Conservation (phyloP, 2,888 invertebrate genomes). For the Napeogenes inachia region DNA sequence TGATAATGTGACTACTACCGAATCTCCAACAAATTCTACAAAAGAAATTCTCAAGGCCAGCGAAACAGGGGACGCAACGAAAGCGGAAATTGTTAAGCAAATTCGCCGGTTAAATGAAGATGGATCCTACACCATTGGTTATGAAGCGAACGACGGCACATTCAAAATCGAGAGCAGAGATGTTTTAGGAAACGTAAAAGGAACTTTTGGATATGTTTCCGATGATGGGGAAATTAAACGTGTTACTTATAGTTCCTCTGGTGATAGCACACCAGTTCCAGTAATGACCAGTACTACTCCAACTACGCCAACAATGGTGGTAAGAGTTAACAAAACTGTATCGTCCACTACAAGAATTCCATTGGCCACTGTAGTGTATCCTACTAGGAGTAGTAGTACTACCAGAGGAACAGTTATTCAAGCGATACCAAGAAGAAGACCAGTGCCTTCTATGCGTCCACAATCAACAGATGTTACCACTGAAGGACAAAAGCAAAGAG, state of each 20-base stretch:
- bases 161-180: constrained; percentile 91
- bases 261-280: constrained; percentile 66
- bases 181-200: constrained; percentile 87
- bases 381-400: constrained; percentile 74
- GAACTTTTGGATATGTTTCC: constrained; percentile 89
- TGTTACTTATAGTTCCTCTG: constrained; percentile 82
- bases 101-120: constrained; percentile 88
- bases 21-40: constrained; percentile 50
- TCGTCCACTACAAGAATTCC: constrained; percentile 75
- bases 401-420: constrained; percentile 81
- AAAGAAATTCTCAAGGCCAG: constrained; percentile 78
- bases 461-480: constrained; percentile 50
- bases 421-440: constrained; percentile 78
- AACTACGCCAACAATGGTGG: constrained; percentile 65
- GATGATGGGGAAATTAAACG: constrained; percentile 86
- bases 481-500: constrained; percentile 48
- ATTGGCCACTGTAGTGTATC: constrained; percentile 67
- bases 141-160: constrained; percentile 90
- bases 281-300: constrained; percentile 57
- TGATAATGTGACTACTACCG: constrained; percentile 36
- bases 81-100: constrained; percentile 88
- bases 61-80: constrained; percentile 82
- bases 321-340: constrained; percentile 67
- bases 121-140: constrained; percentile 90
- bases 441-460: constrained; percentile 50